Evolutionary conservation across 2,797 vertebrate genomes (phyloP), one percentile per base, ranked within the genome.

Genomic region (Poecilia velifera): DNA sequence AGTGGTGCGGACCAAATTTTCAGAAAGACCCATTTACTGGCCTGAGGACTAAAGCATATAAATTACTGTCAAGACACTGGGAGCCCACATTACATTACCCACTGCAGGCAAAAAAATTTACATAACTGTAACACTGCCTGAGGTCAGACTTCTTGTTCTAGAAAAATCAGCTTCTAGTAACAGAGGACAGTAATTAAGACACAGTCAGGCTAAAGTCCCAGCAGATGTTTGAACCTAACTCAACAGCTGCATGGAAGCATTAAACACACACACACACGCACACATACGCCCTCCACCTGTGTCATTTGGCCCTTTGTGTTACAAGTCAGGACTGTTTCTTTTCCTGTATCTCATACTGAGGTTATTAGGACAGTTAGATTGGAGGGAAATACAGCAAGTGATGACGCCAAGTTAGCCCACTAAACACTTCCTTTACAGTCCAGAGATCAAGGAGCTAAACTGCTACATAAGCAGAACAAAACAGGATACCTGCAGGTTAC

Each of bases 91-190:
- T 85, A 86, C 81, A 89, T 87, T 88, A 87, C 79, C 82, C 84
- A 77, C 81, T 83, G 88, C 87, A 88, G 89, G 88, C 20, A 0
- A 14, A 84, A 89, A 92, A 90, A 91, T 93, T 90, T 82, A 66
- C 88, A 90, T 90, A 91, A 92, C 86, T 91, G 90, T 91, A 90
- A 92, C 83, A 80, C 85, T 80, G 87, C 91, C 91, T 1, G 79
- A 84, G 93, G 92, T 91, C 84, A 88, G 80, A 90, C 78, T 84
- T 86, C 84, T 89, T 84, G 79, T 90, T 92, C 76, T 78, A 78
- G 89, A 91, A 92, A 92, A 89, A 55, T 88, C 89, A 80, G 83
- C 88, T 86, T 79, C 57, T n/a, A 86, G 88, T 82, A 85, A 88
- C 81, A 78, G 82, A 62, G 70, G 72, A 68, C 64, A 7, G 45